Evolutionary conservation across 2,113 vertebrate species (phyloP).

Genomic region (Lucifuga dentata): DNA sequence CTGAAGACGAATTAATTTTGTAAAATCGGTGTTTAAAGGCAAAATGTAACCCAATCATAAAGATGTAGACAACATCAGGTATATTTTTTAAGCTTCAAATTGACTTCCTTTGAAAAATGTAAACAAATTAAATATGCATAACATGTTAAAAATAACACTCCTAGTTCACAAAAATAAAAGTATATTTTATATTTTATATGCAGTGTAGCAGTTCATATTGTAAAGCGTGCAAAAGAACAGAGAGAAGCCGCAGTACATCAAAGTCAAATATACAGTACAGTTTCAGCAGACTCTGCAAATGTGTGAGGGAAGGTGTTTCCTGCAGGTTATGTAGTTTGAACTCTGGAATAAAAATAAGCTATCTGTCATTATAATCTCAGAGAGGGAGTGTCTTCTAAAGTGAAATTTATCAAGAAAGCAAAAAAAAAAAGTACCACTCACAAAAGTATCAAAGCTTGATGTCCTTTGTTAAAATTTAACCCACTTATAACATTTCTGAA

Average conservation of each 20-base stretch:
- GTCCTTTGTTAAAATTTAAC: slow-evolving; percentile 31
- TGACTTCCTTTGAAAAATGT: not conserved
- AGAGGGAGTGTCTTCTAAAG: too few relatives aligned
- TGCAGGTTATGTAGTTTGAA: slow-evolving; percentile 30
- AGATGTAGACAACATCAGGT: too few relatives aligned
- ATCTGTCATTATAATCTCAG: slow-evolving; percentile 46
- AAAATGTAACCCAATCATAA: too few relatives aligned
- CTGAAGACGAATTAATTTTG: too few relatives aligned
- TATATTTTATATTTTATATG: slow-evolving; percentile 8
- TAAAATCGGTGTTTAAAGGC: not conserved
- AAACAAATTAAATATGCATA: not conserved
- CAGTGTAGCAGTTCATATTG: slow-evolving; percentile 30
- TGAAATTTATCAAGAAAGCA: too few relatives aligned
- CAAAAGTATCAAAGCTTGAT: slow-evolving; percentile 2
- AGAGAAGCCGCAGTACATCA: slow-evolving; percentile 48
- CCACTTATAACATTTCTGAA: slow-evolving; percentile 19
- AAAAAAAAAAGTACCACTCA: too few relatives aligned
- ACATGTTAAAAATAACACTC: not conserved
- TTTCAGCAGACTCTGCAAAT: slow-evolving; percentile 55
- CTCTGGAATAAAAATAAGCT: slow-evolving; percentile 47
- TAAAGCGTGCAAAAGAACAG: slow-evolving; percentile 23
- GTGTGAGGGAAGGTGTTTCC: slow-evolving; percentile 46
- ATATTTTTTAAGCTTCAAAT: not conserved
- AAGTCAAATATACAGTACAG: slow-evolving; percentile 50
- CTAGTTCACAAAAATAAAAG: not conserved